Percentiles rank a stretch among this genome's conserved stretches.
Conservation (phyloP, 2,797 vertebrate species). For the Gambusia yucatana region DNA sequence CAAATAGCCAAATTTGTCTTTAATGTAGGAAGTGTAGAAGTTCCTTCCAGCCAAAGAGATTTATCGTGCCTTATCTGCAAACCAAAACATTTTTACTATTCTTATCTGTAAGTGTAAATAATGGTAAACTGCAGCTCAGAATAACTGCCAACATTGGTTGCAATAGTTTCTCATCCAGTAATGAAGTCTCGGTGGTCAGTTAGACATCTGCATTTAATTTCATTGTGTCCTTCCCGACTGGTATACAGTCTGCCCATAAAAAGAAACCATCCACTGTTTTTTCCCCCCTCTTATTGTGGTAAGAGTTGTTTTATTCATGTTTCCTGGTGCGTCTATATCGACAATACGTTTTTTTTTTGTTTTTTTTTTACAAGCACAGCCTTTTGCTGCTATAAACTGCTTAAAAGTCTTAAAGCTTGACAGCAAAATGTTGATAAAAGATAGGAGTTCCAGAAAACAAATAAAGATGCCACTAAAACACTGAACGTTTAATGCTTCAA, state of each 20-base stretch:
- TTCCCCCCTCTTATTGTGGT: conserved; percentile 10
- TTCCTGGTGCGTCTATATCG: conserved; percentile 28
- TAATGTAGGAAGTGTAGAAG: neutral
- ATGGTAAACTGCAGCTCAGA: neutral
- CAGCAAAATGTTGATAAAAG: conserved; percentile 31
- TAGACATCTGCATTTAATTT: conserved; percentile 8
- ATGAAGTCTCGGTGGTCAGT: neutral
- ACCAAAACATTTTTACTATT: neutral
- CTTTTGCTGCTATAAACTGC: conserved; percentile 19
- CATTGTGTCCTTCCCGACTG: conserved; percentile 17
- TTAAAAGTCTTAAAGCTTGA: conserved; percentile 18
- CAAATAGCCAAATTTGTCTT: neutral
- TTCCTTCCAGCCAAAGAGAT: neutral
- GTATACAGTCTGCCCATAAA: conserved; percentile 20
- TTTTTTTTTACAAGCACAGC: neutral
- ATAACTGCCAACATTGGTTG: neutral
- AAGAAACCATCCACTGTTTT: conserved; percentile 22
- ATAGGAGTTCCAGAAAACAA: conserved; percentile 13
- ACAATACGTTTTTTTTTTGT: conserved; percentile 20
- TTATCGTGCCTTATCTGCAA: neutral
- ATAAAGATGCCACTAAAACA: neutral
- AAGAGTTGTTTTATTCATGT: conserved; percentile 34
- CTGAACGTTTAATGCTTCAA: conserved; percentile 28
- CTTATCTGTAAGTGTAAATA: neutral
- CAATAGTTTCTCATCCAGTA: neutral